Evolutionary conservation across 2,797 vertebrate genomes (phyloP), one percentile per base, ranked within the genome.

Genomic region (Manis crassicaudata): DNA sequence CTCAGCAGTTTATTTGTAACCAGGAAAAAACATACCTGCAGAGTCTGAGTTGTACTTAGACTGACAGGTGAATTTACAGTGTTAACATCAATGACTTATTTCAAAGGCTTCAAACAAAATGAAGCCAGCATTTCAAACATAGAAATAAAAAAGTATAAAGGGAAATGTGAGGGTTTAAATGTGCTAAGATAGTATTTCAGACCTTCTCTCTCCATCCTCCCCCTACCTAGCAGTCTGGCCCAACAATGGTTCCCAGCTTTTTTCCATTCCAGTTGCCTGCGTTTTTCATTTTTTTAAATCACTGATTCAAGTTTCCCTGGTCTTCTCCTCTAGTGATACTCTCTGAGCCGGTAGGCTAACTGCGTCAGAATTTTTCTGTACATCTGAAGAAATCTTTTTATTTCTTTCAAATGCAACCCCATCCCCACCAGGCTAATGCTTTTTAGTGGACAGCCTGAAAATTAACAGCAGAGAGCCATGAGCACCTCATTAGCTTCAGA

Each of bases 61-160:
- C 73, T 2, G 29, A 68, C 68, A 77, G n/a, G 27, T 46, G 12
- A 25, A 27, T 62, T 76, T 60, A 25, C 50, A 72, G 60, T 4
- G 12, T 52, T 46, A 32, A 62, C 11, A 25, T 10, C 84, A 50
- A 40, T 1, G 4, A 70, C 25, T 35, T 88, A 37, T 10, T 35
- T 65, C 62, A 96, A 60, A 62, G 29, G 37, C 46, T 87, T 82
- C 73, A 63, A 40, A 58, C 54, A 77, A 67, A 89, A 84, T 21
- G 43, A 35, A 96, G 88, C 37, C n/a, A 79, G 79, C 83, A 76
- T 89, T 95, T 90, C 96, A 87, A 85, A 90, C 10, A 0, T 2
- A 85, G 63, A 75, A 25, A 63, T 37, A 50, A 75, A 96, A 88
- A 35, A 4, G 32, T 1, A 1, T 25, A 62, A 67, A 32, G 32